Percentiles rank a stretch among this genome's conserved stretches.
These are phyloP conservation scores for Cololabis saira DNA, from an alignment of 2,113 vertebrate species.

Conservation along the genomic window DNA sequence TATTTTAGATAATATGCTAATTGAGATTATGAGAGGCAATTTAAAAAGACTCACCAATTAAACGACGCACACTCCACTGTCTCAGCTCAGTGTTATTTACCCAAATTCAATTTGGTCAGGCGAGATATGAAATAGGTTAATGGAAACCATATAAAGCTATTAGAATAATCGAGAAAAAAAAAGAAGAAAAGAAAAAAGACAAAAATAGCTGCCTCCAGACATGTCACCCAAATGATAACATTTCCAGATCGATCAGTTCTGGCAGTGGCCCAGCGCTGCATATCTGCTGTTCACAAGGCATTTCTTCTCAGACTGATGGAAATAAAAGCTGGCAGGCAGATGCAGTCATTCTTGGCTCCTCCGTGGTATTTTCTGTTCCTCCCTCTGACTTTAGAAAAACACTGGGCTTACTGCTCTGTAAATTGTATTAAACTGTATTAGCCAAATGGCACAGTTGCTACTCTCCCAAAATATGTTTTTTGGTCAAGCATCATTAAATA, in stretches of 20 bases:
- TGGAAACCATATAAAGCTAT: constrained; percentile 55
- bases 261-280: constrained; percentile 45
- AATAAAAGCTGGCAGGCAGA: constrained; percentile 49
- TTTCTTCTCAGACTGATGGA: constrained; percentile 56
- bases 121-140: constrained; percentile 46
- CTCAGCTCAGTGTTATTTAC: constrained; percentile 53
- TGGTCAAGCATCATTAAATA: constrained; percentile 28
- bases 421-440: constrained; percentile 13
- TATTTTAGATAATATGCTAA: constrained; percentile 49
- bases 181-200: constrained; percentile 25
- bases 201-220: constrained; percentile 60
- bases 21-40: constrained; percentile 50
- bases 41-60: constrained; percentile 49
- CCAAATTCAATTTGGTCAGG: constrained; percentile 42
- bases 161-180: constrained; percentile 41
- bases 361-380: constrained; percentile 48
- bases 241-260: constrained; percentile 65
- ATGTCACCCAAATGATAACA: constrained; percentile 60
- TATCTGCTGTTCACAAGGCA: constrained; percentile 54
- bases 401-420: constrained; percentile 35
- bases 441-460: constrained; percentile 24
- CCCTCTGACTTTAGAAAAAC: constrained; percentile 43
- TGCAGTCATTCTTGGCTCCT: constrained; percentile 44
- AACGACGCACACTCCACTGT: constrained; percentile 44
- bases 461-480: constrained; percentile 17